Evolutionary conservation across 2,113 vertebrate genomes (phyloP).

Genomic region (Bambusicola thoracicus): DNA sequence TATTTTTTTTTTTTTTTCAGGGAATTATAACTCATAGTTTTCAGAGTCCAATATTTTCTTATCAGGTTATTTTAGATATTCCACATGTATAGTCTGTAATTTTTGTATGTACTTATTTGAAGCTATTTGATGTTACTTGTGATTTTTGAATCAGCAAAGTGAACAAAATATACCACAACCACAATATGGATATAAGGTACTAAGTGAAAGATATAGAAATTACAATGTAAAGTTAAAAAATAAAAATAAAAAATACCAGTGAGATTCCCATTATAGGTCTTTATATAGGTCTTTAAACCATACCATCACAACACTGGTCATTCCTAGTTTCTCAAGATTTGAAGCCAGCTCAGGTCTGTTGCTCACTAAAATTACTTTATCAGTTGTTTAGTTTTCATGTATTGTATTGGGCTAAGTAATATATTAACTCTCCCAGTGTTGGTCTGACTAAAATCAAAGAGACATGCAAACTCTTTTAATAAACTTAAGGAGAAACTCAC

Average conservation of each 20-base stretch:
- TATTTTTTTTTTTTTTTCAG: not conserved
- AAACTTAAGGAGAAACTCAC: not conserved
- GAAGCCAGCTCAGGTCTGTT: not conserved
- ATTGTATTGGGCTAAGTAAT: not conserved
- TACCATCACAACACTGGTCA: not conserved
- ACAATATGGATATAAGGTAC: not conserved
- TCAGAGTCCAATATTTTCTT: not conserved
- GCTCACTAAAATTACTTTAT: not conserved
- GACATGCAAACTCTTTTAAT: not conserved
- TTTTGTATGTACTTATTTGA: not conserved
- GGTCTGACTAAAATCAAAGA: not conserved
- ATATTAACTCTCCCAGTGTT: not conserved
- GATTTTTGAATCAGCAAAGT: not conserved
- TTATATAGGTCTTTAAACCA: not conserved
- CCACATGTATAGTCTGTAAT: not conserved
- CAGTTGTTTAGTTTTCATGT: not conserved
- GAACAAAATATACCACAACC: not conserved
- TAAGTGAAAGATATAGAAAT: not conserved
- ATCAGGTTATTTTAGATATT: not conserved
- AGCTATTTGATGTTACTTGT: not conserved
- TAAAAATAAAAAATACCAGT: not conserved
- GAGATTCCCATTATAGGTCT: not conserved
- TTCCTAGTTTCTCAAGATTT: not conserved
- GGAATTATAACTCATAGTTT: not conserved
- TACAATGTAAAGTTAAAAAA: not conserved